Conservation (phyloP, 2,888 invertebrate genomes). For the Tribolium freemani region DNA sequence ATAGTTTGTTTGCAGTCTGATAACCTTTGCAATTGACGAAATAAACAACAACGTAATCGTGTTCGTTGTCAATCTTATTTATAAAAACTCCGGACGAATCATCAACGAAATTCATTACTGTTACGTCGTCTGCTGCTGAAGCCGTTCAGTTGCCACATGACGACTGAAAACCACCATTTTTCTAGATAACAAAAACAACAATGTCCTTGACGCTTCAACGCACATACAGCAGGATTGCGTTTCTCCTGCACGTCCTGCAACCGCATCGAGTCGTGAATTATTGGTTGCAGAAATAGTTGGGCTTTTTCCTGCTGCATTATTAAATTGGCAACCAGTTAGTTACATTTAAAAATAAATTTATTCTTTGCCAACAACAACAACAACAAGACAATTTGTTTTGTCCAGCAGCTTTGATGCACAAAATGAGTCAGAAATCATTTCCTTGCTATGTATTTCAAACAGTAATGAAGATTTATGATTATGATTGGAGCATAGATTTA, state of each 20-base stretch:
- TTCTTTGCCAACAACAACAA: too few relatives aligned
- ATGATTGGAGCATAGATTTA: background rate
- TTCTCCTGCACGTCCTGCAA: constrained; percentile 14
- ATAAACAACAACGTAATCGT: constrained; percentile 53
- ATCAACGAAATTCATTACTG: constrained; percentile 46
- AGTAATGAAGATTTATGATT: background rate
- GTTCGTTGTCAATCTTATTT: constrained; percentile 40
- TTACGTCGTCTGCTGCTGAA: background rate
- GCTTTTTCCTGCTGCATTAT: too few relatives aligned
- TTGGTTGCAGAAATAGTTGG: constrained; percentile 5
- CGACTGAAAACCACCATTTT: constrained; percentile 28
- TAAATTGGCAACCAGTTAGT: too few relatives aligned
- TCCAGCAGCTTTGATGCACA: too few relatives aligned
- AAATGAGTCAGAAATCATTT: too few relatives aligned
- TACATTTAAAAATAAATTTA: too few relatives aligned
- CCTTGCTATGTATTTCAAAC: background rate
- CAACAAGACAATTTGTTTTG: too few relatives aligned
- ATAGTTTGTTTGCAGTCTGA: constrained; percentile 7
- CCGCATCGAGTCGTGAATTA: constrained; percentile 3
- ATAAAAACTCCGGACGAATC: constrained; percentile 43
- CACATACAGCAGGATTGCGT: constrained; percentile 5
- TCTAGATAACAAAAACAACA: constrained; percentile 32
- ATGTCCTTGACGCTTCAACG: constrained; percentile 21
- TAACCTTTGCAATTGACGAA: constrained; percentile 51
- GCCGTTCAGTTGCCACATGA: constrained; percentile 20